A percentile compares a stretch with the other conserved stretches of the same genome.
phyloP scores from a whole-genome alignment of 2,113 vertebrate species.

The Dolichallabes microphthalmus region DNA sequence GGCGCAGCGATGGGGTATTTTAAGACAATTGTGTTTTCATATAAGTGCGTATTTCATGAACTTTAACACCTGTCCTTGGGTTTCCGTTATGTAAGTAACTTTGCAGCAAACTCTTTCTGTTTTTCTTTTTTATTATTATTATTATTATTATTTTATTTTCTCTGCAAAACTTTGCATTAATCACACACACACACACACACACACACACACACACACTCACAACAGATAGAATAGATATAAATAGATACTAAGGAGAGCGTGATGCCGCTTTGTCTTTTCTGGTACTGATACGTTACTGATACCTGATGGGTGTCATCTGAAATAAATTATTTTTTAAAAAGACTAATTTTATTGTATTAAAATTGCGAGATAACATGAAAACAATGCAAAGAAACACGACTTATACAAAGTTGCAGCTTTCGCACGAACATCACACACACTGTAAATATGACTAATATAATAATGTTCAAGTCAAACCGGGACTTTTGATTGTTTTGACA shows the following conservation, averaged over 20 bases:
- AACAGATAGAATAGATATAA: neutral
- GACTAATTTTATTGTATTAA: too few relatives aligned
- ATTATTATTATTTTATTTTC: too few relatives aligned
- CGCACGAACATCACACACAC: neutral
- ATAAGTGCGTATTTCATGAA: neutral
- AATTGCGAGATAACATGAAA: too few relatives aligned
- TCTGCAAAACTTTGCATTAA: neutral
- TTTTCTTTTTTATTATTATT: too few relatives aligned
- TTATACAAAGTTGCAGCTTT: neutral
- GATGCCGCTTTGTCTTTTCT: neutral
- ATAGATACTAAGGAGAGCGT: neutral
- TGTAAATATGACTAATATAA: neutral
- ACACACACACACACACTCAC: neutral
- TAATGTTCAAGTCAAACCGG: neutral
- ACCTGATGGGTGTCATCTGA: too few relatives aligned
- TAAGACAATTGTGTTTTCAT: neutral
- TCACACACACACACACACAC: neutral
- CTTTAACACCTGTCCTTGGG: neutral
- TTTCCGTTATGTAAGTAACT: neutral
- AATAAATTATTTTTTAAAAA: too few relatives aligned
- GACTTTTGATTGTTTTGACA: too few relatives aligned
- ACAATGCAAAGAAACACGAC: neutral
- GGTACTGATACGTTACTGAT: too few relatives aligned
- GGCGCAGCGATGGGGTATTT: neutral
- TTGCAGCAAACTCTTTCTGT: neutral